Evolutionary conservation across 2,797 vertebrate species (phyloP), one percentile per base, ranked within the genome.

Genomic region (Onychomys torridus): DNA sequence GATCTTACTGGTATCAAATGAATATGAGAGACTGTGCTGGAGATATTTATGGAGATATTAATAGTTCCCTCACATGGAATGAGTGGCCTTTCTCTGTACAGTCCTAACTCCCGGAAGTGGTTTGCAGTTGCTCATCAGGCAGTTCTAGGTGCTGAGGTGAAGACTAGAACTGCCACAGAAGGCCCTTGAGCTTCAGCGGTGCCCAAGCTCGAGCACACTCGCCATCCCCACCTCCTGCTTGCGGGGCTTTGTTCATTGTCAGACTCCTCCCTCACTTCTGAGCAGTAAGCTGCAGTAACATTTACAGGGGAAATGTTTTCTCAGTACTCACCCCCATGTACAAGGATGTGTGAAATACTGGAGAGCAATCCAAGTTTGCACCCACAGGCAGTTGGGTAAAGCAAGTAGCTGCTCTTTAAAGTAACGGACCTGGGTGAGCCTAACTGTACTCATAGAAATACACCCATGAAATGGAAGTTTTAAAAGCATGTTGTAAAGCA

Each of bases 1-100:
- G 59, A 29, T 86, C 89, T 91, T 71, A 77, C 25, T 95, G 85
- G 77, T 46, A 14, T 21, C 61, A 78, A 13, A 21, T 81, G 49
- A 96, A 16, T 63, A 46, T 40, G 49, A 78, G 69, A 34, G 86
- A 37, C 79, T 95, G 5, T 52, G 79, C 67, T 92, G 34, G 92
- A 83, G 71, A 73, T 32, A 1, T 84, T 92, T 92, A 55, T 71
- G 71, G 76, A 92, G 43, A 73, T 59, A 73, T 46, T 76, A 73
- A 2, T 89, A 79, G 91, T 79, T 67, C 78, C 49, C 63, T 65
- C 34, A 57, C 7, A 13, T 43, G 40, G 89, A 89, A 11, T 7
- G 8, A 75, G 75, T 67, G 76, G 43, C 57, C 89, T 89, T 92
- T 77, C 67, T 55, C 43, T 21, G 4, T 37, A 4, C 55, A 57